These are phyloP conservation scores for Seira ritae DNA, from an alignment of 2,888 invertebrate genomes.

Conservation along the genomic window DNA sequence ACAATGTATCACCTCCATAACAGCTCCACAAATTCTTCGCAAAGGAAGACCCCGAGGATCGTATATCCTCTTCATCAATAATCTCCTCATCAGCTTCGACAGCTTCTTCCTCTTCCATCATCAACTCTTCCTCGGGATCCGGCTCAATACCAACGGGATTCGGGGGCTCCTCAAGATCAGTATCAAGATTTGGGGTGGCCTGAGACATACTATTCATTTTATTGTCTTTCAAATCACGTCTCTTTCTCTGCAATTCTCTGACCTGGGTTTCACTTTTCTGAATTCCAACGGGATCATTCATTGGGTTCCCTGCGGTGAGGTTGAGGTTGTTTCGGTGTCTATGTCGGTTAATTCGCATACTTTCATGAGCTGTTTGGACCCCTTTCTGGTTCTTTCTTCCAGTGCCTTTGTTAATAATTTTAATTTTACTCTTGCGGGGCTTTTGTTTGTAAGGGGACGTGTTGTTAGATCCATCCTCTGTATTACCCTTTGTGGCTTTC, in stretches of 20 bases:
- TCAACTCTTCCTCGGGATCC: slow-evolving; percentile 40
- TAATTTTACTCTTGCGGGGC: slow-evolving; percentile 37
- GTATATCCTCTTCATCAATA: slow-evolving; percentile 72
- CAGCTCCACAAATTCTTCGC: slow-evolving; percentile 86
- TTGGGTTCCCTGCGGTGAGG: no score
- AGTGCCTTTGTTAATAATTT: slow-evolving; percentile 38
- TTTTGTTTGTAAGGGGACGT: slow-evolving; percentile 14
- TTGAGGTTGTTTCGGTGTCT: slow-evolving; percentile 44
- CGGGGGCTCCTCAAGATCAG: slow-evolving; percentile 66
- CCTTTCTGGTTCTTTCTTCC: slow-evolving; percentile 44
- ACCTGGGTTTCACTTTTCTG: no score
- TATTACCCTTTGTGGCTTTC: neutral
- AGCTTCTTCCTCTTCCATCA: slow-evolving; percentile 42
- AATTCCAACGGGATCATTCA: no score
- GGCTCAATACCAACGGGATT: slow-evolving; percentile 69
- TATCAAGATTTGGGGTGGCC: no score
- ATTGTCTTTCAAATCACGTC: no score
- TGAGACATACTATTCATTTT: no score
- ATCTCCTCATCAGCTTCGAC: slow-evolving; percentile 63
- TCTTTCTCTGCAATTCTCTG: no score
- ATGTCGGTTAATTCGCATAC: slow-evolving; percentile 57
- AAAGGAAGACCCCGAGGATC: slow-evolving; percentile 86
- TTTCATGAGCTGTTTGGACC: slow-evolving; percentile 66
- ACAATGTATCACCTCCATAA: slow-evolving; percentile 85
- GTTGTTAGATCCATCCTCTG: slow-evolving; percentile 22